Percentiles rank a stretch among this genome's conserved stretches.
Conservation (phyloP, 2,888 invertebrate genomes). For the Elegia similella region DNA sequence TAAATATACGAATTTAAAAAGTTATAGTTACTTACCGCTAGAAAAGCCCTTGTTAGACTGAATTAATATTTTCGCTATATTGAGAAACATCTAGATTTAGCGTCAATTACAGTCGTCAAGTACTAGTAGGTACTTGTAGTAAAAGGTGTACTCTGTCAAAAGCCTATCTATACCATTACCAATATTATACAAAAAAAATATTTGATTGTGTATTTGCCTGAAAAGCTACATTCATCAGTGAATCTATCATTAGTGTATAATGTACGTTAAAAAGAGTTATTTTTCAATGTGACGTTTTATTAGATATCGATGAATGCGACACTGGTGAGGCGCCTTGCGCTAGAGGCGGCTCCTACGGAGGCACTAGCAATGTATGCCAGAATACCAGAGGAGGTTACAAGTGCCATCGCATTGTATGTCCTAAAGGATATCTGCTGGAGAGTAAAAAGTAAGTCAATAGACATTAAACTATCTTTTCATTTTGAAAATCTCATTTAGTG, state of each 20-base stretch:
- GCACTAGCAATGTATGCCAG: constrained; percentile 85
- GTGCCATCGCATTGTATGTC: constrained; percentile 93
- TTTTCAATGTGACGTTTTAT: neutral
- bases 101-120: neutral
- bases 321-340: constrained; percentile 88
- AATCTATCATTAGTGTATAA: too few relatives aligned
- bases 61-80: neutral
- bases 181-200: neutral
- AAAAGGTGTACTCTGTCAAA: neutral
- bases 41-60: too few relatives aligned
- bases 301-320: constrained; percentile 90
- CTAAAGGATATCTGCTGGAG: constrained; percentile 90
- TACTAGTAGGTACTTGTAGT: neutral
- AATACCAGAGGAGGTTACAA: constrained; percentile 94
- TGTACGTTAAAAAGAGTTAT: too few relatives aligned
- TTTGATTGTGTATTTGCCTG: too few relatives aligned
- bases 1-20: neutral
- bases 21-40: too few relatives aligned
- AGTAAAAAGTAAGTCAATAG: constrained; percentile 87
- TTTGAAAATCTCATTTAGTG: neutral
- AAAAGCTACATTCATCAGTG: too few relatives aligned
- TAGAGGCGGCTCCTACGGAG: constrained; percentile 81
- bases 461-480: neutral
- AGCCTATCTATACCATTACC: neutral
- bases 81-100: neutral